Evolutionary conservation across 2,113 vertebrate genomes (phyloP).

Genomic region (Anas platyrhynchos): DNA sequence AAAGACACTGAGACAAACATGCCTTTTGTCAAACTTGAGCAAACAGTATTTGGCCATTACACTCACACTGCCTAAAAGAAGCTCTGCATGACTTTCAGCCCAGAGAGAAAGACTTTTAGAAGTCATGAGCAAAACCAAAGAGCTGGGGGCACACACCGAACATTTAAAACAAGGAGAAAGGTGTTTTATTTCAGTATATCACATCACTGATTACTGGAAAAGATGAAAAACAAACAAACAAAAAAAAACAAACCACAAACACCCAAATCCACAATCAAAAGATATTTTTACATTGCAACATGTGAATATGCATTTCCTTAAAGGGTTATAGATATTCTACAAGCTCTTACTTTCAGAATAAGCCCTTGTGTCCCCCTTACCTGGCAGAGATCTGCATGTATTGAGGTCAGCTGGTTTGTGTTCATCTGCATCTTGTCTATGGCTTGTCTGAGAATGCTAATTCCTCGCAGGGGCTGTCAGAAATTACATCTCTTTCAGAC

Average conservation of each 20-base stretch:
- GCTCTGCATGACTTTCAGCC: neutral
- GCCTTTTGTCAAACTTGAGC: neutral
- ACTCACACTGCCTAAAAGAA: neutral
- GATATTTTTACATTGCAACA: neutral
- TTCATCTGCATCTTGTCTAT: conserved; percentile 99
- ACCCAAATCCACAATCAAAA: neutral
- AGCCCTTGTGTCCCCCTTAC: conserved; percentile 69
- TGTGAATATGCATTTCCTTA: neutral
- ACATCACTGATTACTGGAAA: neutral
- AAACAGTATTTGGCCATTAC: neutral
- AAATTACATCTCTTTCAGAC: conserved; percentile 81
- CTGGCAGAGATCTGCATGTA: conserved; percentile 99
- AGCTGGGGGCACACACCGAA: neutral
- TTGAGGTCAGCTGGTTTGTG: conserved; percentile 99
- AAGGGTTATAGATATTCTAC: neutral
- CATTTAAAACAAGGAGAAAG: neutral
- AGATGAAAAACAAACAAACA: neutral
- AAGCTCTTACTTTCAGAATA: neutral
- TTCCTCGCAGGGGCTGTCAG: conserved; percentile 93
- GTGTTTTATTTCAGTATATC: neutral
- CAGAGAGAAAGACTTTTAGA: neutral
- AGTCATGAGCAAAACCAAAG: neutral
- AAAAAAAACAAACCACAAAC: neutral
- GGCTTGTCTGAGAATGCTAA: conserved; percentile 96
- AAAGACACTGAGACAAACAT: neutral